Evolutionary conservation across 2,888 invertebrate species (phyloP).

Genomic region (Parnassius orleans): DNA sequence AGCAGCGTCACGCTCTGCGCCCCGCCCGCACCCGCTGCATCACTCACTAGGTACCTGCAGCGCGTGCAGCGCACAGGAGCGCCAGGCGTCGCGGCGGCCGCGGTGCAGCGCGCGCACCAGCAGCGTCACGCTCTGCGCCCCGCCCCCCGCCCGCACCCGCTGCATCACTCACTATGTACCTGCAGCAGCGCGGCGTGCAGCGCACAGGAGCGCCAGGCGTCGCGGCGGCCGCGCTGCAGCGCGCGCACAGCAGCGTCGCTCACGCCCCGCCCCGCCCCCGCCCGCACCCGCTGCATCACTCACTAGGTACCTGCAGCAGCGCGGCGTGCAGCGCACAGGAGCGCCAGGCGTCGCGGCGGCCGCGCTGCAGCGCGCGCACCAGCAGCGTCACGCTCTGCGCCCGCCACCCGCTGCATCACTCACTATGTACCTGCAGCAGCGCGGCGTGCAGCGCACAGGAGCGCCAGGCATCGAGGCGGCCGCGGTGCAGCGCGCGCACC

Average conservation of each 20-base stretch:
- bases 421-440: slow-evolving; percentile 58
- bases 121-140: slow-evolving; percentile 82
- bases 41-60: slow-evolving; percentile 85
- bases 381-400: slow-evolving; percentile 48
- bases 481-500: slow-evolving; percentile 63
- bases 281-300: slow-evolving; percentile 54
- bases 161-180: slow-evolving; percentile 75
- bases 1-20: slow-evolving; percentile 29
- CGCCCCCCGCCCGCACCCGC: slow-evolving; percentile 47
- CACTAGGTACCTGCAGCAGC: slow-evolving; percentile 60
- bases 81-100: slow-evolving; percentile 88
- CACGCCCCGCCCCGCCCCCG: background rate
- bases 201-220: slow-evolving; percentile 93
- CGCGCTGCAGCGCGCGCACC: slow-evolving; percentile 63
- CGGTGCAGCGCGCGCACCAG: slow-evolving; percentile 64
- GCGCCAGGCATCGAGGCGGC: slow-evolving; percentile 90
- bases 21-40: slow-evolving; percentile 43
- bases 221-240: slow-evolving; percentile 76
- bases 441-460: slow-evolving; percentile 92
- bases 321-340: slow-evolving; percentile 92
- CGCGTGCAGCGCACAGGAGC: slow-evolving; percentile 91
- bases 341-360: slow-evolving; percentile 90
- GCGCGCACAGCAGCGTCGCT: slow-evolving; percentile 58
- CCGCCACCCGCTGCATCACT: slow-evolving; percentile 43
- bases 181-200: slow-evolving; percentile 90